Base-by-base conservation (phyloP, 2,797 vertebrate species). In the Pangasius mekongensis region DNA sequence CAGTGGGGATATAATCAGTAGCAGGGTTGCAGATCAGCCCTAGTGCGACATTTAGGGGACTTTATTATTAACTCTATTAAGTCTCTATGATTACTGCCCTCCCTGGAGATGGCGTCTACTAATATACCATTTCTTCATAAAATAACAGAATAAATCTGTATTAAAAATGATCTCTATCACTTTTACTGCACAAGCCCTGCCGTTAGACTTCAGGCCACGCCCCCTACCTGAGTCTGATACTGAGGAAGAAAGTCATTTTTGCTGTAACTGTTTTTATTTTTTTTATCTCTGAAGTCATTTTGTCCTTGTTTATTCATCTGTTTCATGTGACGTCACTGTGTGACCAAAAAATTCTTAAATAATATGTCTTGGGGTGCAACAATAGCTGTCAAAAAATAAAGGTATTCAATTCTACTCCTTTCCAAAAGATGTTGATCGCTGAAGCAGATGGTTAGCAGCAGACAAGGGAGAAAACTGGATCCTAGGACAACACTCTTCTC, bases 31-130 rank as follows among this genome's bases (percentile, higher is more conserved):
- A 64, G 39, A 83, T 83, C 80, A 60, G 58, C 36, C 22, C 5
- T 13, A 64, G 58, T 83, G 36, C 2, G 7, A 83, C 39, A 66
- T 83, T 83, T 83, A 83, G 36, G 81, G 36, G 58, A n/a, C 39
- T 83, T 83, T 58, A 39, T 83, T 47, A 83, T 39, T 83, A 83
- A 60, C 80, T 10, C 39, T 64, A 83, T 83, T 64, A 83, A 47
- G 81, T 64, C 39, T 66, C 4, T 49, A 47, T 64, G 39, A 47
- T 30, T 49, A 16, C 60, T 83, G 60, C 39, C 39, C 3, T n/a
- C 60, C 20, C 60, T 83, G 60, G 36, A 66, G 60, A 18, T 83
- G 60, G n/a, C 1, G 7, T 83, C 39, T 49, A 47, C 7, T 66
- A 20, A 66, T 47, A 66, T 39, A 66, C 8, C 16, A 66, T 81